Evolutionary conservation across 2,888 invertebrate genomes (phyloP).

Genomic region (Leptinotarsa tumamoca): DNA sequence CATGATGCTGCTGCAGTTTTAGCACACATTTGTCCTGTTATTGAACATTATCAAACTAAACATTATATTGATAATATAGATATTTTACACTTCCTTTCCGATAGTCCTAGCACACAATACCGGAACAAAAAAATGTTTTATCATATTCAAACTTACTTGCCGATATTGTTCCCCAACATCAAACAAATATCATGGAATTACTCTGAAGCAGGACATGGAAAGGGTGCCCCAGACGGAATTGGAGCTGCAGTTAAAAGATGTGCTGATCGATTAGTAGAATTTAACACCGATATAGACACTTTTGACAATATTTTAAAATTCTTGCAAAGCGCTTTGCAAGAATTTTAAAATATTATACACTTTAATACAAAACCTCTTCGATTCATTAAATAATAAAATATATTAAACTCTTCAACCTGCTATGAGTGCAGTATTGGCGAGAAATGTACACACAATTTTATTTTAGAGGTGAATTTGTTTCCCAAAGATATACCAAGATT

Average conservation of each 20-base stretch:
- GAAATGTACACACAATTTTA: too few relatives aligned
- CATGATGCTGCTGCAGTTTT: neutral
- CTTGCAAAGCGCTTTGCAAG: too few relatives aligned
- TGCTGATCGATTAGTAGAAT: conserved; percentile 8
- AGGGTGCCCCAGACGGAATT: conserved; percentile 22
- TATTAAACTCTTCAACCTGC: too few relatives aligned
- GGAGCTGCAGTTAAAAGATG: conserved; percentile 6
- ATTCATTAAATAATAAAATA: too few relatives aligned
- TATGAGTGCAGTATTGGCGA: too few relatives aligned
- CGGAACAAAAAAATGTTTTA: conserved; percentile 15
- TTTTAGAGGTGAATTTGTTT: too few relatives aligned
- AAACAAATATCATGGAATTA: conserved; percentile 17
- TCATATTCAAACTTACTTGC: neutral
- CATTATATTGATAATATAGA: neutral
- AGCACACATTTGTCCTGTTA: conserved; percentile 1
- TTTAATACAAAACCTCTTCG: too few relatives aligned
- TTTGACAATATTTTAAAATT: too few relatives aligned
- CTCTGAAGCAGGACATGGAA: conserved; percentile 22
- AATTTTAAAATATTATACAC: too few relatives aligned
- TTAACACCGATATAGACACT: too few relatives aligned
- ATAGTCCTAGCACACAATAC: conserved; percentile 12
- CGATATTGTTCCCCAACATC: neutral
- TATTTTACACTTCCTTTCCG: conserved; percentile 12
- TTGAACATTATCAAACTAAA: neutral
- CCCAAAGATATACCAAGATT: too few relatives aligned